These are phyloP conservation scores for Lepidurus couesii DNA, from an alignment of 1,140 invertebrate genomes.

Conservation along the genomic window DNA sequence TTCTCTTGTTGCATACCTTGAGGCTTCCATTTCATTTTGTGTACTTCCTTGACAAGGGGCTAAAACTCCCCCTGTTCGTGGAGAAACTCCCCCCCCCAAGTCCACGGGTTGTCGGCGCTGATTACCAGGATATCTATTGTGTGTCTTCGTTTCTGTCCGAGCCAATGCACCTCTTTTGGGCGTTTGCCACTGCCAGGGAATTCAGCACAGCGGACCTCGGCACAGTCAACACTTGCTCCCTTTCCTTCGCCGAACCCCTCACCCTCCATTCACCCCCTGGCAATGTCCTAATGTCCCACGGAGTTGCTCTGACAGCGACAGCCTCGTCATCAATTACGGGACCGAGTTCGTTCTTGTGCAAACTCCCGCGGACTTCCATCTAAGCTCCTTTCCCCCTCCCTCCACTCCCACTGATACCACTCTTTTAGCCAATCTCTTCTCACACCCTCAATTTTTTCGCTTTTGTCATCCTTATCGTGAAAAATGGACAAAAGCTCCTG, in stretches of 20 bases:
- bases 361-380: slow-evolving; percentile 1
- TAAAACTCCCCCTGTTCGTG: no score
- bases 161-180: background rate
- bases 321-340: slow-evolving; percentile 16
- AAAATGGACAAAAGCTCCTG: slow-evolving; percentile 5
- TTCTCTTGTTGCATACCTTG: background rate
- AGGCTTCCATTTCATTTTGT: no score
- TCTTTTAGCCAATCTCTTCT: background rate
- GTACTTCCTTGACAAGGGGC: no score
- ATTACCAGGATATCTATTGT: slow-evolving; percentile 22
- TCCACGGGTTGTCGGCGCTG: background rate
- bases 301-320: slow-evolving; percentile 16
- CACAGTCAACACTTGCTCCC: background rate
- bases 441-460: background rate
- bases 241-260: background rate
- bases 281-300: slow-evolving; percentile 18
- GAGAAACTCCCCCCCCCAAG: background rate
- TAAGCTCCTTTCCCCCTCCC: background rate
- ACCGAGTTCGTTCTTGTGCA: background rate
- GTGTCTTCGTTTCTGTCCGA: background rate
- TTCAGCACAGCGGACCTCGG: background rate
- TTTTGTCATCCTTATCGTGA: slow-evolving; percentile 22
- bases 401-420: background rate
- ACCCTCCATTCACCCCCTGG: background rate
- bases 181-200: background rate